Percentiles rank a stretch among this genome's conserved stretches.
These are phyloP conservation scores for Phrynosoma platyrhinos DNA, from an alignment of 2,113 vertebrate genomes.

Conservation along the genomic window DNA sequence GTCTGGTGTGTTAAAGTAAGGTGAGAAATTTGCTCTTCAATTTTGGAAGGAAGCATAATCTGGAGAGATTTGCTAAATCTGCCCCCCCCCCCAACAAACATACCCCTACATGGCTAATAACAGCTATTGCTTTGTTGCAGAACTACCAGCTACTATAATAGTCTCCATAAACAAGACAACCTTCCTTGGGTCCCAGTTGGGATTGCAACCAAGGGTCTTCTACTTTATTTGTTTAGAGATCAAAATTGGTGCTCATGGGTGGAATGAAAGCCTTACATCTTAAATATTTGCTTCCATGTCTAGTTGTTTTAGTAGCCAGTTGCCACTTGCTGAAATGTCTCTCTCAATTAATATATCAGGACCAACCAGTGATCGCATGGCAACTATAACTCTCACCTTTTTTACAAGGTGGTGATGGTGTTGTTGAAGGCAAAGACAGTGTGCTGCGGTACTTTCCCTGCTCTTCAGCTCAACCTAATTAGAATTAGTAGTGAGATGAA, in stretches of 20 bases:
- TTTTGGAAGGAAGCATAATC: constrained; percentile 12
- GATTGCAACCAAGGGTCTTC: background rate
- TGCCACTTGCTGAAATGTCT: background rate
- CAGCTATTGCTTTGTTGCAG: background rate
- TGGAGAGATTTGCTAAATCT: background rate
- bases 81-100: background rate
- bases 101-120: background rate
- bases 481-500: background rate
- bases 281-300: background rate
- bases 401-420: background rate
- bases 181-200: background rate
- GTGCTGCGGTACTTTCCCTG: too few species aligned
- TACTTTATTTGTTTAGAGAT: background rate
- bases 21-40: constrained; percentile 1
- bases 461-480: background rate
- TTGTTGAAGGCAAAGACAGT: background rate
- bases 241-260: background rate
- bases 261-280: too few species aligned
- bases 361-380: background rate
- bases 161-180: background rate
- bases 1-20: constrained; percentile 21
- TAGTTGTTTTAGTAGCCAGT: background rate
- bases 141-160: background rate
- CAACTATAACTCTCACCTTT: too few species aligned
- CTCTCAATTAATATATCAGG: background rate